Percentiles rank a stretch among this genome's conserved stretches.
phyloP scores from a whole-genome alignment of 2,797 vertebrate species.

The Bovichtus diacanthus region DNA sequence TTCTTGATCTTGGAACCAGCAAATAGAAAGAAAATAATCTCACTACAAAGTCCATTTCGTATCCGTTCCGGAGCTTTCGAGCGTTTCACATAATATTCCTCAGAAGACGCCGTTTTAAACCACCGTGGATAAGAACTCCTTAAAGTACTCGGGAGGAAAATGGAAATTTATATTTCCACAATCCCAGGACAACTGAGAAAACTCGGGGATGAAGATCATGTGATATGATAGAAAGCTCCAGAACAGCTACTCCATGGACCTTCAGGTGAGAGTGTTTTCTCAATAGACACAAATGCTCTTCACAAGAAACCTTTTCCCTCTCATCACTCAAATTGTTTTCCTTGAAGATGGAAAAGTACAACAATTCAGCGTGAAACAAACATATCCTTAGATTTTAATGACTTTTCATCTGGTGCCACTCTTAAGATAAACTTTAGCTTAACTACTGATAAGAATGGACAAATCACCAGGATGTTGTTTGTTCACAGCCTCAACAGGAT shows the following conservation, averaged over 20 bases:
- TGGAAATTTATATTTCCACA: neutral
- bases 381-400: too few relatives aligned
- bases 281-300: neutral
- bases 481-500: neutral
- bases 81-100: too few relatives aligned
- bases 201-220: neutral
- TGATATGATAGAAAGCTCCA: conserved; percentile 1
- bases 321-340: neutral
- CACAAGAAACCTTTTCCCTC: too few relatives aligned
- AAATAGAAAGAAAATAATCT: neutral
- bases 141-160: neutral
- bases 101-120: neutral
- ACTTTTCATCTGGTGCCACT: too few relatives aligned
- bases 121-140: neutral
- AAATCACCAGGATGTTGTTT: neutral
- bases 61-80: neutral
- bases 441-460: neutral
- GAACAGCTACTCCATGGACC: neutral
- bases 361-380: too few relatives aligned
- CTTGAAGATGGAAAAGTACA: neutral
- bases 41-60: neutral
- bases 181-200: neutral
- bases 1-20: neutral
- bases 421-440: too few relatives aligned
- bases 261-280: neutral